Percentiles rank a stretch among this genome's conserved stretches.
These are phyloP conservation scores for Bathynomus jamesi DNA, from an alignment of 1,140 invertebrate species.

Conservation along the genomic window DNA sequence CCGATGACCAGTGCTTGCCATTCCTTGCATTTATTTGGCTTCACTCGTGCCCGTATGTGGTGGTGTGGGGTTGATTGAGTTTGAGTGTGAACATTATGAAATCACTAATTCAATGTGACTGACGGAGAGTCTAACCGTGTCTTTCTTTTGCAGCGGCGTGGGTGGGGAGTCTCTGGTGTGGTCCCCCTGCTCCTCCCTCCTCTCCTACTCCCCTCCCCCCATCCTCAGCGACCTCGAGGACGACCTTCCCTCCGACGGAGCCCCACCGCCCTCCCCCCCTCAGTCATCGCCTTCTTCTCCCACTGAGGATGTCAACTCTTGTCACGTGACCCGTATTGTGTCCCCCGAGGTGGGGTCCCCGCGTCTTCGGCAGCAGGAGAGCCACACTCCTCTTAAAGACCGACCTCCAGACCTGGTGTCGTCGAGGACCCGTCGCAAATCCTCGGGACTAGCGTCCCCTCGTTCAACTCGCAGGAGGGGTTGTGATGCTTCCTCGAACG, in stretches of 20 bases:
- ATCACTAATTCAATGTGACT: too few species aligned
- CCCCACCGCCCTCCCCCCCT: neutral
- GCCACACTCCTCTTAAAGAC: neutral
- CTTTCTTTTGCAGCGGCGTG: too few species aligned
- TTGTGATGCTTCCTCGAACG: neutral
- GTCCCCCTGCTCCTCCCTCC: neutral
- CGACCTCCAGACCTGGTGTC: neutral
- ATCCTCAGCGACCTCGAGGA: neutral
- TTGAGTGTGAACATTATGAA: too few species aligned
- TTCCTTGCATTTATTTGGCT: too few species aligned
- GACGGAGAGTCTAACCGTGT: too few species aligned
- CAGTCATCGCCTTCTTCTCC: neutral
- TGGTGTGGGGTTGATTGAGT: too few species aligned
- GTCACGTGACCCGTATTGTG: neutral
- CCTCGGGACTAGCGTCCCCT: neutral
- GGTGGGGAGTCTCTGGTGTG: neutral
- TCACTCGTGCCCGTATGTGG: too few species aligned
- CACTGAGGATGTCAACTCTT: neutral
- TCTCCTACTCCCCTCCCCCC: neutral
- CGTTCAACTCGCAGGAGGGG: neutral
- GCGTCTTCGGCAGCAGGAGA: neutral
- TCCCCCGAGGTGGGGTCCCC: neutral
- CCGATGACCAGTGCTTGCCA: too few species aligned
- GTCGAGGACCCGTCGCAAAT: neutral
- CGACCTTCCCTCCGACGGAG: neutral